Evolutionary conservation across 2,113 vertebrate species (phyloP).

Genomic region (Festucalex cinctus): DNA sequence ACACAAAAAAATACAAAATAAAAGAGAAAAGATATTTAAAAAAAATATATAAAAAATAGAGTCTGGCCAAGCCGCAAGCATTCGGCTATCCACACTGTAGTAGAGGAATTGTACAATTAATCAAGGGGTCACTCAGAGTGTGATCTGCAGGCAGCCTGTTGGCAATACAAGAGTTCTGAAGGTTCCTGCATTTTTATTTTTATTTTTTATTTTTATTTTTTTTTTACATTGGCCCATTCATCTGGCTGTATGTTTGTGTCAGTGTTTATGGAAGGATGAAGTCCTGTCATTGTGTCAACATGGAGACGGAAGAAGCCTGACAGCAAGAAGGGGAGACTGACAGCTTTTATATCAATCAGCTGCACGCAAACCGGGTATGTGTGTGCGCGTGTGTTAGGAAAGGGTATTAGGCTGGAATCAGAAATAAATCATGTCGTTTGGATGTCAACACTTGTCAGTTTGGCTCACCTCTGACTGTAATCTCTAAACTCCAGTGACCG

Average conservation of each 20-base stretch:
- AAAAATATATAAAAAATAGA: no score
- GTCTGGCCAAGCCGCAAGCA: no score
- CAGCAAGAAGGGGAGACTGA: slow-evolving; percentile 55
- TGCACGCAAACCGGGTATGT: slow-evolving; percentile 50
- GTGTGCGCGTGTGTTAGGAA: slow-evolving; percentile 42
- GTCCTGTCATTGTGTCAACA: slow-evolving; percentile 63
- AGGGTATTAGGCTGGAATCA: slow-evolving; percentile 56
- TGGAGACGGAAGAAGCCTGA: slow-evolving; percentile 65
- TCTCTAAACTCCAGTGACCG: slow-evolving; percentile 60
- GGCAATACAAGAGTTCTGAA: no score
- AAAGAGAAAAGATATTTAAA: no score
- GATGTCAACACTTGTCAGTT: slow-evolving; percentile 62
- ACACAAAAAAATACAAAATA: no score
- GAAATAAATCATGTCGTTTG: slow-evolving; percentile 66
- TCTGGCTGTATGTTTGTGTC: neutral
- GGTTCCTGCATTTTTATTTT: no score
- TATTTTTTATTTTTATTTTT: no score
- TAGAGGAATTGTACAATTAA: no score
- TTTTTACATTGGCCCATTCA: no score
- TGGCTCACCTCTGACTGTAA: slow-evolving; percentile 58
- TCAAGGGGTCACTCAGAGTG: no score
- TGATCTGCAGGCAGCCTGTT: no score
- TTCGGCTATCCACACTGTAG: no score
- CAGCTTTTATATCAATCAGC: slow-evolving; percentile 70
- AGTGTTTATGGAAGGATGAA: slow-evolving; percentile 52